These are phyloP conservation scores for Drosophila putrida DNA, from an alignment of 2,888 invertebrate species.

Conservation along the genomic window DNA sequence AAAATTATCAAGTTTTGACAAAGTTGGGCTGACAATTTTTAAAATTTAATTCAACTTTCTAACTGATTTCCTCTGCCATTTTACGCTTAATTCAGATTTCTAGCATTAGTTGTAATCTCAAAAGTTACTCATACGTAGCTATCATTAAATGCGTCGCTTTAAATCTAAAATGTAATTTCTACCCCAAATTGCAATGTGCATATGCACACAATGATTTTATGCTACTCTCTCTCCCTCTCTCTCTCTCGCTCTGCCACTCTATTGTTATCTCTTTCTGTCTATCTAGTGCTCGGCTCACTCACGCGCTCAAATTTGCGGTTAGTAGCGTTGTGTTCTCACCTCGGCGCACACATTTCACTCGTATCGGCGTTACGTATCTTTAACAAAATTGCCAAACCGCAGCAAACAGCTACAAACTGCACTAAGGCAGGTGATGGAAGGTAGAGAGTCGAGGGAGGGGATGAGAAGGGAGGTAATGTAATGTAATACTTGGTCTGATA, in stretches of 20 bases:
- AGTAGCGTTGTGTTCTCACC: constrained; percentile 74
- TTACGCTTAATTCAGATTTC: neutral
- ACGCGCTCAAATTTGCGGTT: constrained; percentile 61
- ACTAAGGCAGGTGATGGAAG: neutral
- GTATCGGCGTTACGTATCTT: constrained; percentile 69
- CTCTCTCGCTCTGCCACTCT: neutral
- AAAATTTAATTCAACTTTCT: too few species aligned
- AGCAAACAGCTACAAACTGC: constrained; percentile 47
- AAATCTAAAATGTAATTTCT: constrained; percentile 15
- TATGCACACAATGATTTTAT: constrained; percentile 4
- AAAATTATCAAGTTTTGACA: too few species aligned
- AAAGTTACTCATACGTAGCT: neutral
- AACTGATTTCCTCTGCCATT: too few species aligned
- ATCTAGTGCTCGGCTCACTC: constrained; percentile 21
- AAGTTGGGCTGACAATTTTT: too few species aligned
- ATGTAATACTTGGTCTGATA: constrained; percentile 53
- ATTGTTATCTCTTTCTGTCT: neutral
- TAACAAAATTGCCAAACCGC: constrained; percentile 79
- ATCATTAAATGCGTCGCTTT: neutral
- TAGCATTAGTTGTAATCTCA: neutral
- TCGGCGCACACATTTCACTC: constrained; percentile 52
- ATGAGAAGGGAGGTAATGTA: constrained; percentile 27
- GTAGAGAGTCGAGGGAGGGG: too few species aligned
- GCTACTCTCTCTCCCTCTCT: neutral
- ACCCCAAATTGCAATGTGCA: constrained; percentile 7